phyloP scores from a whole-genome alignment of 2,113 vertebrate species.

The Protobothrops mucrosquamatus region DNA sequence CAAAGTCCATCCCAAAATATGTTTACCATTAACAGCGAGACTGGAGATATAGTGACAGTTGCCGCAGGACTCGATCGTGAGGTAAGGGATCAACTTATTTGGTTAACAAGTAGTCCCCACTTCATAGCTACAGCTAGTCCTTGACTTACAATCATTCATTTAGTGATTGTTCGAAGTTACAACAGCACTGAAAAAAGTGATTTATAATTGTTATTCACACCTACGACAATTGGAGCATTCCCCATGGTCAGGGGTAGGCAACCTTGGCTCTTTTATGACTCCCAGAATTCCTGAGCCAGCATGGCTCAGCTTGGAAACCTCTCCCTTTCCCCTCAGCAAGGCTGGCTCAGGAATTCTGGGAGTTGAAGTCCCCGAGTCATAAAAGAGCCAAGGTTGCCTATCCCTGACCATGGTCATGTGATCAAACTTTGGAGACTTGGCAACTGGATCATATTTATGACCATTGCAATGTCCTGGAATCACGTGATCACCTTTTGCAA shows the following conservation, averaged over 20 bases:
- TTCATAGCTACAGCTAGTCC: background rate
- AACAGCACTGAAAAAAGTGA: background rate
- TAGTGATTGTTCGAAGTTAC: background rate
- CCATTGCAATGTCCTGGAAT: background rate
- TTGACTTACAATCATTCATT: background rate
- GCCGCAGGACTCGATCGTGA: conserved; percentile 93
- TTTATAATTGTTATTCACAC: background rate
- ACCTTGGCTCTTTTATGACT: too few species aligned
- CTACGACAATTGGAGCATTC: too few species aligned
- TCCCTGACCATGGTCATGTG: background rate
- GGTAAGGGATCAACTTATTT: conserved; percentile 67
- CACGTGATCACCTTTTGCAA: background rate
- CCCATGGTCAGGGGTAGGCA: too few species aligned
- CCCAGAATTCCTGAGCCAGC: too few species aligned
- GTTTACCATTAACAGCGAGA: conserved; percentile 97
- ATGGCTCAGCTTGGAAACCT: too few species aligned
- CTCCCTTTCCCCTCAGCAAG: too few species aligned
- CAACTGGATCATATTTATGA: background rate
- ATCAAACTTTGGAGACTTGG: background rate
- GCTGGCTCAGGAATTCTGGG: too few species aligned
- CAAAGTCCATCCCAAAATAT: conserved; percentile 94
- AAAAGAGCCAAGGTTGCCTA: too few species aligned
- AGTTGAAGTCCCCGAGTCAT: too few species aligned
- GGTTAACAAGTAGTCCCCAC: background rate
- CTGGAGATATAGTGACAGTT: conserved; percentile 90